A percentile compares a stretch with the other conserved stretches of the same genome.
These are phyloP conservation scores for Rhimphoctona megacephalus DNA, from an alignment of 2,888 invertebrate genomes.

Conservation along the genomic window DNA sequence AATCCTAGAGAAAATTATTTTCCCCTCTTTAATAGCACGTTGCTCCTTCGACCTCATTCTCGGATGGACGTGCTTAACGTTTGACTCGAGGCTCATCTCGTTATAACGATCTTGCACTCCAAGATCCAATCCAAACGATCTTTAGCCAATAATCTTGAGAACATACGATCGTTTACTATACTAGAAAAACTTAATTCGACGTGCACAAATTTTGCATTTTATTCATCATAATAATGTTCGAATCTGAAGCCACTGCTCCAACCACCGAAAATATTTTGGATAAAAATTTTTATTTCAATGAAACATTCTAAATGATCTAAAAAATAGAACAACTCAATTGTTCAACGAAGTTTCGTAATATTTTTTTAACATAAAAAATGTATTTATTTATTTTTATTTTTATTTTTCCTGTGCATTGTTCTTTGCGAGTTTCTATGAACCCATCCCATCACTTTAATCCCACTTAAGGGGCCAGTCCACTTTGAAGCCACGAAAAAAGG, in stretches of 20 bases:
- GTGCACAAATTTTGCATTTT: too few species aligned
- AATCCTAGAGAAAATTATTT: not conserved
- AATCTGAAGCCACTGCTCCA: not conserved
- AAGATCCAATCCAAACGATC: not conserved
- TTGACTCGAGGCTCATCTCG: not conserved
- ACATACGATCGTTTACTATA: not conserved
- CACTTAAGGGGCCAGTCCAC: too few species aligned
- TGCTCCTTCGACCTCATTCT: conserved; percentile 14
- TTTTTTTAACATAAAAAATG: too few species aligned
- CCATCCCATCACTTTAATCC: too few species aligned
- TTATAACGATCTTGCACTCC: not conserved
- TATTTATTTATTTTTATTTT: too few species aligned
- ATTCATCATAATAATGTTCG: not conserved
- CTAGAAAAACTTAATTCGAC: not conserved
- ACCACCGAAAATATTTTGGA: not conserved
- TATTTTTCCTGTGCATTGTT: too few species aligned
- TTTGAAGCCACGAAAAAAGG: too few species aligned
- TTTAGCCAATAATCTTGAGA: not conserved
- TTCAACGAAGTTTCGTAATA: too few species aligned
- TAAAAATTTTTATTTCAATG: not conserved
- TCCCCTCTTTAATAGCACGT: not conserved
- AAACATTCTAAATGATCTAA: not conserved
- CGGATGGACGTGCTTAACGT: not conserved
- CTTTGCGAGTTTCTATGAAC: too few species aligned
- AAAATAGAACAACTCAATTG: not conserved